phyloP scores from a whole-genome alignment of 1,140 invertebrate genomes.

The Drosophila micromelanica region DNA sequence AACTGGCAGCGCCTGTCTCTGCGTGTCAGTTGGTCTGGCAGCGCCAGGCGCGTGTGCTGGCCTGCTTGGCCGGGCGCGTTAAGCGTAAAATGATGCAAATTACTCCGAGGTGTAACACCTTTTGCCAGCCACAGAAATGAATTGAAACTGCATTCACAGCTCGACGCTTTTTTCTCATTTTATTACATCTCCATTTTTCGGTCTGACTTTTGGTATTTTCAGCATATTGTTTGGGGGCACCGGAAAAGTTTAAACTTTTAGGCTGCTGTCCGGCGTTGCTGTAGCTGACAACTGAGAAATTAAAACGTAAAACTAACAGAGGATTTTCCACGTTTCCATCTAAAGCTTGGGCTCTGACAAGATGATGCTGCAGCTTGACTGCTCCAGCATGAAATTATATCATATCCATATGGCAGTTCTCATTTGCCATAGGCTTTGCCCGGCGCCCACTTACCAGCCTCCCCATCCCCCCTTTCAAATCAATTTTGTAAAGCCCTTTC shows the following conservation, averaged over 20 bases:
- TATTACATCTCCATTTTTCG: conserved; percentile 2
- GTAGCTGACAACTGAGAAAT: conserved; percentile 50
- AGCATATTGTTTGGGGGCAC: conserved; percentile 23
- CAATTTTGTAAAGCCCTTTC: conserved; percentile 39
- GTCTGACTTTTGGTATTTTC: conserved; percentile 34
- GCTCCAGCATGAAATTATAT: conserved; percentile 40
- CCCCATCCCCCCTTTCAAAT: conserved; percentile 1
- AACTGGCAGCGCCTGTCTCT: conserved; percentile 37
- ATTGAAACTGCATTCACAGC: conserved; percentile 25
- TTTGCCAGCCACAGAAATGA: conserved; percentile 34
- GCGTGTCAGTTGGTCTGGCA: conserved; percentile 52
- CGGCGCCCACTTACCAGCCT: neutral
- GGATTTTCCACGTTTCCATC: conserved; percentile 14
- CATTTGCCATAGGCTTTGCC: conserved; percentile 20
- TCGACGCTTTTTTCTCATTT: conserved; percentile 7
- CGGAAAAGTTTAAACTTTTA: conserved; percentile 41
- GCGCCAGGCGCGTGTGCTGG: conserved; percentile 15
- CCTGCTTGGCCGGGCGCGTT: conserved; percentile 42
- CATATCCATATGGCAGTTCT: conserved; percentile 35
- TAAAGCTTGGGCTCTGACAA: conserved; percentile 28
- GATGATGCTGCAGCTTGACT: conserved; percentile 31
- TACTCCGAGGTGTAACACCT: conserved; percentile 54
- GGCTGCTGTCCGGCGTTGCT: conserved; percentile 30
- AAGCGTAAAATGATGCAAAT: conserved; percentile 68
- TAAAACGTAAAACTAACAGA: conserved; percentile 45